Evolutionary conservation across 2,888 invertebrate species (phyloP).

Genomic region (Cheilosia variabilis): DNA sequence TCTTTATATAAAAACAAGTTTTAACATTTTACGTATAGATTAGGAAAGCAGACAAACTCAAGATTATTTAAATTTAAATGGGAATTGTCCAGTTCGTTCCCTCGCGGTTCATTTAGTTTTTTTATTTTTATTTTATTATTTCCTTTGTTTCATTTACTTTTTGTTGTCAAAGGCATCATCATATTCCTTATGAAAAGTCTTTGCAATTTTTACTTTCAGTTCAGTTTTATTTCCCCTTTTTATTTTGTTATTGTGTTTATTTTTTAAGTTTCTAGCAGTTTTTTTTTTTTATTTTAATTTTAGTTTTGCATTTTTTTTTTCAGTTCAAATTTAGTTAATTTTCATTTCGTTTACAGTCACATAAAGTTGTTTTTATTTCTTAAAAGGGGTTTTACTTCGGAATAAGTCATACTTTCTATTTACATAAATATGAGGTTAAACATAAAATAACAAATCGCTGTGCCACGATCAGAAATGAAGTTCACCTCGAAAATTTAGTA

Average conservation of each 20-base stretch:
- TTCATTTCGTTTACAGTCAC: no score
- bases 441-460: no score
- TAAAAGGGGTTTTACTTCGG: no score
- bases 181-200: no score
- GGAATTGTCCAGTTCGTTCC: not conserved
- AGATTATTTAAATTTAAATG: conserved; percentile 9
- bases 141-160: no score
- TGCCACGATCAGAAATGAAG: no score
- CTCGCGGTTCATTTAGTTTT: not conserved
- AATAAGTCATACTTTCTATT: no score
- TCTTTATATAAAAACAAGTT: not conserved
- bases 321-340: not conserved
- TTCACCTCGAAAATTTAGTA: no score
- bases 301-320: not conserved
- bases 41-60: conserved; percentile 47
- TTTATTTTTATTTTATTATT: not conserved
- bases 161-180: no score
- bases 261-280: not conserved
- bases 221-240: not conserved
- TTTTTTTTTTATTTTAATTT: not conserved
- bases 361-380: no score
- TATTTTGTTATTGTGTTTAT: not conserved
- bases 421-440: no score
- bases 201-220: no score
- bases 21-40: not conserved